Conservation (phyloP, 2,797 vertebrate species). For the Apogon hyalosoma region DNA sequence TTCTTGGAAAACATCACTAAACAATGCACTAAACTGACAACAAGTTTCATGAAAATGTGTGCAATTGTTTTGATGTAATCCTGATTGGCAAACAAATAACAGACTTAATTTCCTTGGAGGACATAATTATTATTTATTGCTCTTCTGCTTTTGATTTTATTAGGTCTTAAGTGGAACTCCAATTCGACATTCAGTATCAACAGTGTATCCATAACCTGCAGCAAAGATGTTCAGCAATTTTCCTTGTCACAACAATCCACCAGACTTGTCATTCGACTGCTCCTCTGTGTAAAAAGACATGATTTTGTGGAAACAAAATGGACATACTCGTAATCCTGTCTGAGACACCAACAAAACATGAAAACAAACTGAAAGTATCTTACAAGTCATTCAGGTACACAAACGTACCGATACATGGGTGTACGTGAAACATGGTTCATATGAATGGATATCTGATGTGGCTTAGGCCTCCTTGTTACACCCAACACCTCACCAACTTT, state of each 20-base stretch:
- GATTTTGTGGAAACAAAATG: not conserved
- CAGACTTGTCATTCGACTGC: constrained; percentile 5
- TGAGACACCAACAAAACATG: not conserved
- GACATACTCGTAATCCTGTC: not conserved
- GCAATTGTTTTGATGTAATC: too few species aligned
- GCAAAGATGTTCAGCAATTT: constrained; percentile 8
- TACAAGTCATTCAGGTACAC: not conserved
- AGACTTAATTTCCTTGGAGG: not conserved
- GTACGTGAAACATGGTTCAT: not conserved
- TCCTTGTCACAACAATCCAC: constrained; percentile 14
- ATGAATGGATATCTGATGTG: too few species aligned
- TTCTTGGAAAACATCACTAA: too few species aligned
- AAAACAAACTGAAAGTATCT: constrained; percentile 1
- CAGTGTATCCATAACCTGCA: constrained; percentile 10
- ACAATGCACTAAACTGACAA: too few species aligned
- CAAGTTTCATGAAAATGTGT: too few species aligned
- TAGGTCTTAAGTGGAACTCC: not conserved
- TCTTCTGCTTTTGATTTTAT: constrained; percentile 1
- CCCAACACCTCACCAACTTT: too few species aligned
- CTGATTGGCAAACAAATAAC: too few species aligned
- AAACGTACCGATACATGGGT: not conserved
- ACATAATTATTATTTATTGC: too few species aligned
- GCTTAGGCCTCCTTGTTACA: too few species aligned
- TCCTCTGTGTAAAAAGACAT: not conserved
- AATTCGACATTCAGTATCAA: not conserved